Base-by-base conservation (phyloP, 2,113 vertebrate genomes). In the Scortum barcoo region DNA sequence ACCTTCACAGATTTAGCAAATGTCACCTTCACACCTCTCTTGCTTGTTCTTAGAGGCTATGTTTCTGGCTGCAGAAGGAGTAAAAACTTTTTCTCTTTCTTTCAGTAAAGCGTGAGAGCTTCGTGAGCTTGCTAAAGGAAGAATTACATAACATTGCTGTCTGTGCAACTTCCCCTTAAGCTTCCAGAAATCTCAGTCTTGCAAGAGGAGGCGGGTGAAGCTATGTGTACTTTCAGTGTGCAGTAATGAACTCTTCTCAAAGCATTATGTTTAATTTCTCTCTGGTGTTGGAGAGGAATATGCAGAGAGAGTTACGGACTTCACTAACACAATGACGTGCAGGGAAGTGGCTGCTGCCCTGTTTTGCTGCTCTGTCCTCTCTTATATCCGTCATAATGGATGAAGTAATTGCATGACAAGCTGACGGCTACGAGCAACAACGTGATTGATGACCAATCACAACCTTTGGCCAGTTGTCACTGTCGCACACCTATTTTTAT, bases 41-140 rank as follows among this genome's bases (percentile, higher is more conserved):
- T 19, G 24, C 8, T 58, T 20, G 19, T 53, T 61, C 10, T 28
- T 4, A 3, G 17, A 8, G 30, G 7, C 53, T 7, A 30, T 22
- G 20, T 67, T 12, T 70, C 56, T 48, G 19, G 54, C 26, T 28
- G 20, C 51, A 46, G 36, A 4, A 24, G 24, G 3, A 5, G 40
- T 12, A 11, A 58, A 50, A 5, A 24, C 5, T 8, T 13, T 51
- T 46, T 48, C 16, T 46, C 16, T 44, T 2, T 14, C n/a, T 14
- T 2, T 7, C 46, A 14, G 16, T 30, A 62, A 60, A 28, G 17
- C 16, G 7, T 3, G 24, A 50, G 36, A 78, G 50, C n/a, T 57
- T 66, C 75, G 51, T 36, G 40, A 20, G 46, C 76, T 73, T 50
- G 46, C 77, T 65, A 28, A 78, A 85, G 71, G 26, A 58, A 57